These are phyloP conservation scores for Odontomachus brunneus DNA, from an alignment of 1,140 invertebrate genomes.

Conservation along the genomic window DNA sequence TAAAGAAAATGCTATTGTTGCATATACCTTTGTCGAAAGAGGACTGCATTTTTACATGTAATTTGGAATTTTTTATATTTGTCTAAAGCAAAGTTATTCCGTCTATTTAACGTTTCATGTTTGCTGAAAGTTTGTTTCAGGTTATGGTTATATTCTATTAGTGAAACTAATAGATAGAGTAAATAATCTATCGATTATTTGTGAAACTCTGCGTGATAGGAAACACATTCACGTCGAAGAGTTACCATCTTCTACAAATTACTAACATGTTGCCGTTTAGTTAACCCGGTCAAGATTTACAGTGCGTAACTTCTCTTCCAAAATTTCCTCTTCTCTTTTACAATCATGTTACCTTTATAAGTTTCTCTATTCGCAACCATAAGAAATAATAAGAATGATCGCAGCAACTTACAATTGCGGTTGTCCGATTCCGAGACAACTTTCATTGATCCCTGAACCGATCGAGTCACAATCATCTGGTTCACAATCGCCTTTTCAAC, in stretches of 20 bases:
- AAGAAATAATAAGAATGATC: slow-evolving; percentile 70
- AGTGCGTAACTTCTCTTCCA: too few species aligned
- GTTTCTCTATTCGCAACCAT: neutral
- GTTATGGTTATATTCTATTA: slow-evolving; percentile 6
- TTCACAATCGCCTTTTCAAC: slow-evolving; percentile 13
- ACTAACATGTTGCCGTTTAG: slow-evolving; percentile 22
- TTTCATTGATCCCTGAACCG: neutral
- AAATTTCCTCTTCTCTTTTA: neutral
- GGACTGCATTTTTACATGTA: slow-evolving; percentile 20
- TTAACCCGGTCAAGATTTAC: slow-evolving; percentile 5
- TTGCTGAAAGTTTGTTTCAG: neutral
- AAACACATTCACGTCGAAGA: slow-evolving; percentile 25
- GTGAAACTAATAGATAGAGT: too few species aligned
- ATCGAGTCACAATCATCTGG: neutral
- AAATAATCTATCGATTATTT: slow-evolving; percentile 33
- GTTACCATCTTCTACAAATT: neutral
- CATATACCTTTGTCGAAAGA: slow-evolving; percentile 3
- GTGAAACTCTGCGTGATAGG: neutral
- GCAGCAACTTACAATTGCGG: slow-evolving; percentile 70
- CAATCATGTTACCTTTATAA: slow-evolving; percentile 31
- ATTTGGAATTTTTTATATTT: slow-evolving; percentile 12
- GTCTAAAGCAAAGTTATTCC: neutral
- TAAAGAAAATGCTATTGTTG: neutral
- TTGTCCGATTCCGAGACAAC: slow-evolving; percentile 48
- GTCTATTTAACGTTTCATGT: slow-evolving; percentile 30